phyloP scores from a whole-genome alignment of 2,113 vertebrate species.

The Patagioenas fasciata region DNA sequence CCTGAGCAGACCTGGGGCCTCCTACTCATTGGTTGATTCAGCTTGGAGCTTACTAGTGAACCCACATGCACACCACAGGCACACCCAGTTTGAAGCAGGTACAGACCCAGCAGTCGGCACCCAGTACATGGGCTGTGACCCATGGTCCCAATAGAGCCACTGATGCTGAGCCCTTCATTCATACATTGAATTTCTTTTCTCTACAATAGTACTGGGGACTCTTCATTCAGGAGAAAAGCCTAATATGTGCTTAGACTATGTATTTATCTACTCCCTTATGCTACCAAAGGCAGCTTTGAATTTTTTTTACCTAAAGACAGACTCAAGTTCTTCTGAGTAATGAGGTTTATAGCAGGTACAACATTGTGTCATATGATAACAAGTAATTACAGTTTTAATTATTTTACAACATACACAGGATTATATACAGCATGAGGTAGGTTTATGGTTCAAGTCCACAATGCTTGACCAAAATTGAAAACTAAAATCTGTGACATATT shows the following conservation, averaged over 20 bases:
- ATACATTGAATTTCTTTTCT: not conserved
- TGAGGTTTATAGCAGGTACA: not conserved
- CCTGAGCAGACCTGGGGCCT: accelerated
- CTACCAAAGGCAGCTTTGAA: not conserved
- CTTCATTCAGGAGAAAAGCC: not conserved
- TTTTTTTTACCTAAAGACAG: not conserved
- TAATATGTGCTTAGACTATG: not conserved
- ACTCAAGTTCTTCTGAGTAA: not conserved
- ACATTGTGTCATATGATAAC: not conserved
- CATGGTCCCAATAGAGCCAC: accelerated
- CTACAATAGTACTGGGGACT: not conserved
- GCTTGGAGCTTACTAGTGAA: not conserved
- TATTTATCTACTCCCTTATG: not conserved
- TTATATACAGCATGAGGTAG: not conserved
- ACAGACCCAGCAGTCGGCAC: not conserved
- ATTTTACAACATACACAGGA: not conserved
- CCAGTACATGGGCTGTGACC: accelerated
- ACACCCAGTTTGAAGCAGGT: not conserved
- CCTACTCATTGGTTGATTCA: accelerated
- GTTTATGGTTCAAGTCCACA: not conserved
- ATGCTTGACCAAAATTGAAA: not conserved
- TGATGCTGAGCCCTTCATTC: accelerated
- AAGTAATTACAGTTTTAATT: slow-evolving; percentile 7
- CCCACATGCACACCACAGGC: accelerated
- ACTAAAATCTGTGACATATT: not conserved